phyloP scores from a whole-genome alignment of 2,113 vertebrate species.

The Scomber scombrus region DNA sequence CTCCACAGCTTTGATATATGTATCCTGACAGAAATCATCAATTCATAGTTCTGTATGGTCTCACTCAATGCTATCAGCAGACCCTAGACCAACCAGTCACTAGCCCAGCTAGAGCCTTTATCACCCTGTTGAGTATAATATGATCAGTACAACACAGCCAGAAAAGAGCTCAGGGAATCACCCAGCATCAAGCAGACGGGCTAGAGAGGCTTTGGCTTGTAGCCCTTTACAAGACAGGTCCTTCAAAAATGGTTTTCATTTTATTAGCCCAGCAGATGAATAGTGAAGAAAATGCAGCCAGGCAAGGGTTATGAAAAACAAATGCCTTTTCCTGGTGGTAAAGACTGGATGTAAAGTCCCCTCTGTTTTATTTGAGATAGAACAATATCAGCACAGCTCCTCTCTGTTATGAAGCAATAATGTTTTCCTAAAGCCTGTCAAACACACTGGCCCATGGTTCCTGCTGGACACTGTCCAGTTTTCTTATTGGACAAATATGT shows the following conservation, averaged over 20 bases:
- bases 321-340: slow-evolving; percentile 46
- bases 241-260: slow-evolving; percentile 67
- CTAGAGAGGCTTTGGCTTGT: slow-evolving; percentile 55
- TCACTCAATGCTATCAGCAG: slow-evolving; percentile 39
- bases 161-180: slow-evolving; percentile 66
- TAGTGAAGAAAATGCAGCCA: slow-evolving; percentile 36
- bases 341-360: slow-evolving; percentile 44
- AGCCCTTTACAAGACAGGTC: slow-evolving; percentile 50
- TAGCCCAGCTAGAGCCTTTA: slow-evolving; percentile 53
- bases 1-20: slow-evolving; percentile 20
- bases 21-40: slow-evolving; percentile 28
- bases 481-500: slow-evolving; percentile 35
- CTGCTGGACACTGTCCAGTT: slow-evolving; percentile 26
- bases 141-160: slow-evolving; percentile 65
- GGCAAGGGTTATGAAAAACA: slow-evolving; percentile 51
- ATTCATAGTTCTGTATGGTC: slow-evolving; percentile 31
- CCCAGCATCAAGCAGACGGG: slow-evolving; percentile 44
- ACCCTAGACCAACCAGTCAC: slow-evolving; percentile 33
- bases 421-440: slow-evolving; percentile 22
- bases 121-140: slow-evolving; percentile 63
- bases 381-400: slow-evolving; percentile 32
- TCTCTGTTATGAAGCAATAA: slow-evolving; percentile 29
- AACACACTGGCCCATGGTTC: slow-evolving; percentile 11
- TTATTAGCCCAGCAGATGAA: slow-evolving; percentile 60
- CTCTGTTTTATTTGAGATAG: slow-evolving; percentile 33